A percentile compares a stretch with the other conserved stretches of the same genome.
These are phyloP conservation scores for Linhomoeus sp. DNA, from an alignment of 2,888 invertebrate genomes.

Conservation along the genomic window DNA sequence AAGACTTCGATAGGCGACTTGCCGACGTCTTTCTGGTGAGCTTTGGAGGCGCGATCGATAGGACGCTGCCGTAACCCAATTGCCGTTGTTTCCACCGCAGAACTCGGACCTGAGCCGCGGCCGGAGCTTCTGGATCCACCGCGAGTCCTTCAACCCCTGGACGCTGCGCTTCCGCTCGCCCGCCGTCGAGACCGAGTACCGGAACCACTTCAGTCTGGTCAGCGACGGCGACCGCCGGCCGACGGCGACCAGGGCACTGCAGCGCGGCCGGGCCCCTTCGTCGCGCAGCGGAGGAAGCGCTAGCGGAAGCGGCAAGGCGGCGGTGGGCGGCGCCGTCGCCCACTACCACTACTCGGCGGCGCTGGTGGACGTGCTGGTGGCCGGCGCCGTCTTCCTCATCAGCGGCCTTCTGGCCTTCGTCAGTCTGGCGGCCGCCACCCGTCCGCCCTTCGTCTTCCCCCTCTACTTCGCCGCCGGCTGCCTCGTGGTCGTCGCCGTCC, in stretches of 20 bases:
- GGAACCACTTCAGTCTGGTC: conserved; percentile 21
- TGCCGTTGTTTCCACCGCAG: neutral
- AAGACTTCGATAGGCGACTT: conserved; percentile 24
- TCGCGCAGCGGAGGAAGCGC: neutral
- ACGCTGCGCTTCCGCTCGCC: conserved; percentile 58
- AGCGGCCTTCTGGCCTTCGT: conserved; percentile 9
- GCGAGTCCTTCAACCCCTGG: conserved; percentile 43
- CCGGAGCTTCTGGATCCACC: conserved; percentile 16
- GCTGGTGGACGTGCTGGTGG: conserved; percentile 55
- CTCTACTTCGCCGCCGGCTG: neutral
- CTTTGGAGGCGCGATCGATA: no score
- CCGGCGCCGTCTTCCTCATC: conserved; percentile 43
- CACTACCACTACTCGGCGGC: conserved; percentile 22
- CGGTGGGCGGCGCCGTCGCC: no score
- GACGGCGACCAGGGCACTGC: neutral
- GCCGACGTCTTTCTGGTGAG: conserved; percentile 18
- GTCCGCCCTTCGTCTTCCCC: conserved; percentile 27
- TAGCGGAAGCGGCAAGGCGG: conserved; percentile 5
- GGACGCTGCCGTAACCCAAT: neutral
- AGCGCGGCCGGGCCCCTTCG: neutral
- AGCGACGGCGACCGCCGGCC: neutral
- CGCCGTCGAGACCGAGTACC: conserved; percentile 22
- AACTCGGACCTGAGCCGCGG: conserved; percentile 5
- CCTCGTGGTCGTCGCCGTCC: neutral
- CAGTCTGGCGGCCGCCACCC: conserved; percentile 32